Base-by-base conservation (phyloP, 2,797 vertebrate species). In the Anabacerthia variegaticeps region DNA sequence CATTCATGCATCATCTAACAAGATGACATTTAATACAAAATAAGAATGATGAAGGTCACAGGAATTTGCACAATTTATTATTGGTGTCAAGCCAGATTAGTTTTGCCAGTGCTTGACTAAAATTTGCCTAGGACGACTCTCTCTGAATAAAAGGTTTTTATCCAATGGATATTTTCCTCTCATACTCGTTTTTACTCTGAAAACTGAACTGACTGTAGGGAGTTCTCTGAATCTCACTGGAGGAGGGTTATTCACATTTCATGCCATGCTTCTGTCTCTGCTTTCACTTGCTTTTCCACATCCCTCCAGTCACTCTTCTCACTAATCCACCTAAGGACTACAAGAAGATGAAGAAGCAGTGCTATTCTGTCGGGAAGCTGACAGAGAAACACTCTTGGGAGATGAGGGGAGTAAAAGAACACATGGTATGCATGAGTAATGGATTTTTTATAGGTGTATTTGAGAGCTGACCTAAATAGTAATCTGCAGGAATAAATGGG, bases 11-110 rank as follows among this genome's bases (percentile, higher is more conserved):
- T 97, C 92, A 94, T 76, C 92, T 93, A 96, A 96, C 72, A 94
- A 84, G 84, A 88, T 96, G 96, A 93, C 94, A 94, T 96, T 95
- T 96, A 91, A 96, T 92, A 94, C 80, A 96, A 96, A 97, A 93
- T 95, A 95, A 96, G 95, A 97, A 91, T 93, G 55, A 97, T 93
- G 94, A 97, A 96, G 93, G 59, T 95, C 67, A 9, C 68, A 56
- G 73, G 55, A 94, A 96, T 97, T 95, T 95, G 84, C 19, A 6
- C 82, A 97, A 96, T 97, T 96, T 97, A 95, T 97, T 97, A 94
- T 63, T 88, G 51, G 85, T 96, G 92, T 96, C 95, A 98, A 97
- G 24, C 30, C 51, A 48, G 83, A 94, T 97, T 95, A 97, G 89
- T 89, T 97, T 96, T 96, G 86, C 65, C 28, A 39, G 36, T 46